A percentile compares a stretch with the other conserved stretches of the same genome.
phyloP scores from a whole-genome alignment of 2,888 invertebrate species.

The Crioceris asparagi region DNA sequence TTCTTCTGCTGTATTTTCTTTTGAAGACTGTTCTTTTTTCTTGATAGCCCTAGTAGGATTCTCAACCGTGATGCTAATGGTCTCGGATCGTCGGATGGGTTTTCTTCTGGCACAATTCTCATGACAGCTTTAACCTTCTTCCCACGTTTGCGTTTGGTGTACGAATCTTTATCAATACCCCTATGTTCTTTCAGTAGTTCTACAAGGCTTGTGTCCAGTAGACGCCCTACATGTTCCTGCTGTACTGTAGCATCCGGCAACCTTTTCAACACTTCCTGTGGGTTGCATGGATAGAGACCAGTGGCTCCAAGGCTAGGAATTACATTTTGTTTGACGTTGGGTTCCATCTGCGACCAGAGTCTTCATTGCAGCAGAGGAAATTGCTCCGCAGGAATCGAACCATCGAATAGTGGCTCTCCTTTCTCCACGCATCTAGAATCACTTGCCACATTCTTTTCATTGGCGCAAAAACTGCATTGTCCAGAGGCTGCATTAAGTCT shows the following conservation, averaged over 20 bases:
- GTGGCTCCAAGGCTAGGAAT: conserved; percentile 15
- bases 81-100: no score
- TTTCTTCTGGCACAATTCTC: no score
- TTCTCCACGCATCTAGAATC: conserved; percentile 14
- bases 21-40: no score
- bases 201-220: no score
- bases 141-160: conserved; percentile 2
- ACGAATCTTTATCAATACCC: no score
- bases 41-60: no score
- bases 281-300: conserved; percentile 11
- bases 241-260: no score
- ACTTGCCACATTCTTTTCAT: conserved; percentile 13
- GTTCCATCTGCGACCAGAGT: conserved; percentile 6
- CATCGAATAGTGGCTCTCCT: conserved; percentile 9
- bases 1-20: no score
- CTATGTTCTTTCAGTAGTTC: no score
- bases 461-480: conserved; percentile 13
- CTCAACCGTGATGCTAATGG: no score
- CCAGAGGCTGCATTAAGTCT: conserved; percentile 14
- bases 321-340: conserved; percentile 10
- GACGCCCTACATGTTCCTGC: no score
- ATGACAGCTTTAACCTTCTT: background rate
- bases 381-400: conserved; percentile 13
- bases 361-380: conserved; percentile 11
- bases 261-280: no score